Percentiles rank a stretch among this genome's conserved stretches.
phyloP scores from a whole-genome alignment of 2,113 vertebrate genomes.

The Todiramphus chloris region DNA sequence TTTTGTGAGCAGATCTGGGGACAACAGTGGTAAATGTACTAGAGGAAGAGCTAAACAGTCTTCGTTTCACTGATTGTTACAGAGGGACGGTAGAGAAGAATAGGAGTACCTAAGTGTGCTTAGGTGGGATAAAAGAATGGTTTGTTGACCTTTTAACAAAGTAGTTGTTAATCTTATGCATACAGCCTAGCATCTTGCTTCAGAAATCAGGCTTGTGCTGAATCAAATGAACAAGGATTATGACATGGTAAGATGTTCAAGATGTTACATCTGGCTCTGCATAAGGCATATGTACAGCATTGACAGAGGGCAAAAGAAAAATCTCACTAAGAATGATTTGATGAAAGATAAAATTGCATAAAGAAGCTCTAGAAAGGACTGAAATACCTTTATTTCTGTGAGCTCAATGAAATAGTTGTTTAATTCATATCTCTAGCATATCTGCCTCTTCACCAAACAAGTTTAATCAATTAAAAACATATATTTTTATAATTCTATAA shows the following conservation, averaged over 20 bases:
- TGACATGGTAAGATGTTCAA: not conserved
- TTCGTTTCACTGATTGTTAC: not conserved
- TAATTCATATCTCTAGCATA: not conserved
- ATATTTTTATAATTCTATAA: not conserved
- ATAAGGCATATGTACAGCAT: not conserved
- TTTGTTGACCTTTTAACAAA: not conserved
- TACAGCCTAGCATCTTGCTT: not conserved
- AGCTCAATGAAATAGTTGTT: not conserved
- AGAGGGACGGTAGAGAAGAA: not conserved
- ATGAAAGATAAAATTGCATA: not conserved
- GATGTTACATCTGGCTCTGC: not conserved
- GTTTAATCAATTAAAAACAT: not conserved
- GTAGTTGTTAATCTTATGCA: not conserved
- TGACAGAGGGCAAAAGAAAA: not conserved
- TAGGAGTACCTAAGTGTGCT: not conserved
- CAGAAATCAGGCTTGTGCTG: not conserved
- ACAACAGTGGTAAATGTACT: not conserved
- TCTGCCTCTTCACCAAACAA: not conserved
- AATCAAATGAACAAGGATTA: not conserved
- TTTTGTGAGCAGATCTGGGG: not conserved
- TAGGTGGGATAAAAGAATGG: not conserved
- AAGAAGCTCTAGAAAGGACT: not conserved
- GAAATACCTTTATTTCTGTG: not conserved
- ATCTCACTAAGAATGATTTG: not conserved
- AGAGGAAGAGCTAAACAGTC: not conserved